A percentile compares a stretch with the other conserved stretches of the same genome.
phyloP scores from a whole-genome alignment of 1,140 invertebrate genomes.

The Myzus persicae region DNA sequence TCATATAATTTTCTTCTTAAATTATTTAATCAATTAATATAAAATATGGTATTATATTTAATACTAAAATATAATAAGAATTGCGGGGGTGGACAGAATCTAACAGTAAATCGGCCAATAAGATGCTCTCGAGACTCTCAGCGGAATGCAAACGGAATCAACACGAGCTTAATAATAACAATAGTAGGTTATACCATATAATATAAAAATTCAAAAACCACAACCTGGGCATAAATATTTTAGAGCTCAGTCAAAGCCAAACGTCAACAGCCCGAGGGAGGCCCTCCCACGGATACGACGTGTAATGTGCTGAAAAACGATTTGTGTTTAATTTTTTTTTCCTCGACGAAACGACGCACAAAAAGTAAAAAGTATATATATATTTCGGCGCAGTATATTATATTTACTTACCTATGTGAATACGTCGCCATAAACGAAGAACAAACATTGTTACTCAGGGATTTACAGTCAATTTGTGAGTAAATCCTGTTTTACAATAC shows the following conservation, averaged over 20 bases:
- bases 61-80: not conserved
- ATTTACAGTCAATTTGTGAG: not conserved
- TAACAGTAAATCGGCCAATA: not conserved
- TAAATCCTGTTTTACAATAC: not conserved
- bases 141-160: no score
- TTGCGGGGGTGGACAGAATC: not conserved
- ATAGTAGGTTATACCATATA: not conserved
- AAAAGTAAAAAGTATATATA: not conserved
- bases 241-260: not conserved
- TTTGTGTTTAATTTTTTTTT: constrained; percentile 4
- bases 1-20: not conserved
- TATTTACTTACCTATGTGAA: not conserved
- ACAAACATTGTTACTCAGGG: not conserved
- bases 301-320: not conserved
- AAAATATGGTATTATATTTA: not conserved
- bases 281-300: not conserved
- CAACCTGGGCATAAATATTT: not conserved
- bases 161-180: no score
- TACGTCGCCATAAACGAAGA: not conserved
- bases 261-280: not conserved
- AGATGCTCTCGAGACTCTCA: not conserved
- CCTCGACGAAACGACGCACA: not conserved
- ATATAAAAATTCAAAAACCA: not conserved
- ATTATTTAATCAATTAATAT: not conserved
- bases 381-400: not conserved